Evolutionary conservation across 2,113 vertebrate genomes (phyloP).

Genomic region (Nansenia antarctica): DNA sequence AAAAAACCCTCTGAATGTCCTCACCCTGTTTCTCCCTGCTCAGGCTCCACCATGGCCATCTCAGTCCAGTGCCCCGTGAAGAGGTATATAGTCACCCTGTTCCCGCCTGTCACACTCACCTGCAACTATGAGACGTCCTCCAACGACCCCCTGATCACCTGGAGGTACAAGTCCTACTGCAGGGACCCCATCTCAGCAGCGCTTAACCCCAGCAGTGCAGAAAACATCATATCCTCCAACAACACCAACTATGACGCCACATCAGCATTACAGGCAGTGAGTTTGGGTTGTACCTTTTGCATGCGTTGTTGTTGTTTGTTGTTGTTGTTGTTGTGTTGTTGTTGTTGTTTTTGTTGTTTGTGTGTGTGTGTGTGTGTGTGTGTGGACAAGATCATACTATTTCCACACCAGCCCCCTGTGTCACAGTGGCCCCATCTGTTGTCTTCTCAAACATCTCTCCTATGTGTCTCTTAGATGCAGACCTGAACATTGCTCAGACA

Average conservation of each 20-base stretch:
- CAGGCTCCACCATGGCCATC: constrained; percentile 64
- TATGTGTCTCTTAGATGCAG: constrained; percentile 73
- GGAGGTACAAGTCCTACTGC: constrained; percentile 91
- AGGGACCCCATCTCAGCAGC: constrained; percentile 83
- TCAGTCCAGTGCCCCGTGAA: constrained; percentile 64
- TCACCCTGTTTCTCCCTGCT: no score
- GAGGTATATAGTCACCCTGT: constrained; percentile 82
- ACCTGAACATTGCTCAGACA: constrained; percentile 83
- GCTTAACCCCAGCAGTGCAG: constrained; percentile 80
- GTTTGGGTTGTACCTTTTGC: constrained; percentile 13
- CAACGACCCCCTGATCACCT: constrained; percentile 72
- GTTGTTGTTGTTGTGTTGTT: no score
- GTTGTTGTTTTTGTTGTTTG: background rate
- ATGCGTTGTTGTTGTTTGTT: no score
- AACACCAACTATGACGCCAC: constrained; percentile 85
- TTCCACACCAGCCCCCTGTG: background rate
- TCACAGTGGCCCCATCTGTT: background rate
- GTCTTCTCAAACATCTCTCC: background rate
- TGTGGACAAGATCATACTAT: no score
- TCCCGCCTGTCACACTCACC: constrained; percentile 83
- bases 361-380: background rate
- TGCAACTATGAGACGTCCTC: constrained; percentile 77
- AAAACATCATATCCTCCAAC: constrained; percentile 72
- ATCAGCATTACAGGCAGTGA: constrained; percentile 82
- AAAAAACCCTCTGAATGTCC: background rate